These are phyloP conservation scores for Troglohyphantes excavatus DNA, from an alignment of 2,888 invertebrate species.

Conservation along the genomic window DNA sequence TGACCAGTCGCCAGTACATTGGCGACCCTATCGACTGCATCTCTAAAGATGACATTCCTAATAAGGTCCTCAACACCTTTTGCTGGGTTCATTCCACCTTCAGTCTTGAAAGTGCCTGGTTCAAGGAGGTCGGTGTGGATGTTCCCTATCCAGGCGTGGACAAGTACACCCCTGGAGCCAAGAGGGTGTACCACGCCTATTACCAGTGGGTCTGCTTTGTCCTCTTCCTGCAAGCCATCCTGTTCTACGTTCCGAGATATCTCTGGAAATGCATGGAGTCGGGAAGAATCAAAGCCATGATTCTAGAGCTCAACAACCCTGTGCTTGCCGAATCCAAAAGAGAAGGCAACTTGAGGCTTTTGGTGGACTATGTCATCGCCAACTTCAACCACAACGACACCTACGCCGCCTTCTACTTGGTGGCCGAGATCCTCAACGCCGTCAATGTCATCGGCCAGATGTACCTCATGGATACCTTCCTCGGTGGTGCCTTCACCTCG, in stretches of 20 bases:
- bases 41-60: slow-evolving; percentile 86
- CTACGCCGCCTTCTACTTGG: slow-evolving; percentile 85
- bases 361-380: slow-evolving; percentile 86
- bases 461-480: slow-evolving; percentile 80
- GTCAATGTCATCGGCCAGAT: slow-evolving; percentile 80
- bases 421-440: slow-evolving; percentile 80
- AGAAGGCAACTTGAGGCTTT: slow-evolving; percentile 39
- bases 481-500: slow-evolving; percentile 80
- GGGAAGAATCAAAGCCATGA: slow-evolving; percentile 80
- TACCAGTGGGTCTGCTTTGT: slow-evolving; percentile 83
- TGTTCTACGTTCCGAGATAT: slow-evolving; percentile 81
- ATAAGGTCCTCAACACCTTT: slow-evolving; percentile 86
- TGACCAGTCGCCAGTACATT: slow-evolving; percentile 79
- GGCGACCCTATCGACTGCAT: slow-evolving; percentile 80
- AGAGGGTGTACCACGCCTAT: slow-evolving; percentile 81
- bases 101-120: slow-evolving; percentile 91
- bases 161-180: slow-evolving; percentile 82
- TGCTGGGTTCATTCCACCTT: slow-evolving; percentile 98
- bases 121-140: slow-evolving; percentile 89
- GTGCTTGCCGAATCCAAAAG: slow-evolving; percentile 65
- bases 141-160: slow-evolving; percentile 92
- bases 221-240: slow-evolving; percentile 82
- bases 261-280: slow-evolving; percentile 82
- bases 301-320: slow-evolving; percentile 79
- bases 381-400: slow-evolving; percentile 90